Conservation (phyloP, 2,797 vertebrate species). For the Sebastes itinus region DNA sequence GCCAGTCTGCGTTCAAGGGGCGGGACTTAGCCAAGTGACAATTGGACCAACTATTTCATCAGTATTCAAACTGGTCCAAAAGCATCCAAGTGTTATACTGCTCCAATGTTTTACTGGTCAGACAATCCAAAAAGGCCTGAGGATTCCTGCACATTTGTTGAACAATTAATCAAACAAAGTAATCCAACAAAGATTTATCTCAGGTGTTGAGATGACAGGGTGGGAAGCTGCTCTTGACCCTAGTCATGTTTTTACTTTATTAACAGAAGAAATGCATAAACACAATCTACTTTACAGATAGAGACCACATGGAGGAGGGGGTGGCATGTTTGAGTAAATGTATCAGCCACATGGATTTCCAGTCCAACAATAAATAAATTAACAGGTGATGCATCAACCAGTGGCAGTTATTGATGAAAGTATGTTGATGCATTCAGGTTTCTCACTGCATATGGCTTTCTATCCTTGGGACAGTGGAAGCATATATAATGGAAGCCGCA, state of each 20-base stretch:
- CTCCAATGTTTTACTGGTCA: not conserved
- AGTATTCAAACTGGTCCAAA: not conserved
- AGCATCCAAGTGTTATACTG: not conserved
- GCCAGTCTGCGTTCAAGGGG: too few species aligned
- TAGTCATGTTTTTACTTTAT: not conserved
- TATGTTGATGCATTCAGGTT: constrained; percentile 24
- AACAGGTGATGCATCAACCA: constrained; percentile 33
- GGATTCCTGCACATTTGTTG: not conserved
- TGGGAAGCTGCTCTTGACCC: not conserved
- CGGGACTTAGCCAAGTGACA: too few species aligned
- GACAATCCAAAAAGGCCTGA: not conserved
- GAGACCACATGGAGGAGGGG: not conserved
- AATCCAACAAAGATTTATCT: not conserved
- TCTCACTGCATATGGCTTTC: constrained; percentile 30
- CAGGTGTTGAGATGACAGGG: not conserved
- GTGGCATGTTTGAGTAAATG: not conserved
- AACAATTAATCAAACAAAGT: not conserved
- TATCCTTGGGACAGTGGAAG: constrained; percentile 23
- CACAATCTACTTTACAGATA: not conserved
- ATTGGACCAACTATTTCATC: not conserved
- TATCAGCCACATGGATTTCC: constrained; percentile 25
- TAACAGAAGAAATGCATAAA: not conserved
- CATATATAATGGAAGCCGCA: constrained; percentile 35
- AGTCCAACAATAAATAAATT: constrained; percentile 29
- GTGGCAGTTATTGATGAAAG: constrained; percentile 32